These are phyloP conservation scores for Eulemur rufifrons DNA, from an alignment of 2,113 vertebrate species.

Conservation along the genomic window DNA sequence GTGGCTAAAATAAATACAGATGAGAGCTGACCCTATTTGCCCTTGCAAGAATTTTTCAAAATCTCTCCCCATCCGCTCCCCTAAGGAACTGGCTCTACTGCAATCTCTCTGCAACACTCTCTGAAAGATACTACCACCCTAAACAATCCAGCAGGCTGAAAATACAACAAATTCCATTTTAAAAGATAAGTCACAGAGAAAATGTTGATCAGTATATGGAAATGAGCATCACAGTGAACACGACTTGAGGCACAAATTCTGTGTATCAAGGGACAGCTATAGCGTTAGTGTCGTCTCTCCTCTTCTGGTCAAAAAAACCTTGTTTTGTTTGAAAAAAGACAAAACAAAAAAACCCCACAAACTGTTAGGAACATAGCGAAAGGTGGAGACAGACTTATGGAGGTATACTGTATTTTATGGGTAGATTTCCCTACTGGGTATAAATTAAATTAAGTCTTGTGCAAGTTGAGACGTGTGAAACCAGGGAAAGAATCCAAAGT, in stretches of 20 bases:
- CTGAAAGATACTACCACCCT: not conserved
- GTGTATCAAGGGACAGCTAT: not conserved
- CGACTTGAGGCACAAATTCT: not conserved
- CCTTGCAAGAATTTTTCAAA: not conserved
- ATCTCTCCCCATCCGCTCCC: not conserved
- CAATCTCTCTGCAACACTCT: not conserved
- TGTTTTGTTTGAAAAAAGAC: not conserved
- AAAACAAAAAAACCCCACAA: not conserved
- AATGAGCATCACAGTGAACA: not conserved
- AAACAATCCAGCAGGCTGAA: not conserved
- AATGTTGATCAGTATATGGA: not conserved
- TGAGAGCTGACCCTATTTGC: constrained; percentile 1
- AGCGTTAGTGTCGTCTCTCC: not conserved
- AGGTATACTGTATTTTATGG: not conserved
- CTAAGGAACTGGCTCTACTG: not conserved
- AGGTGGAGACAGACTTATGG: not conserved
- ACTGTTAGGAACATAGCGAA: not conserved
- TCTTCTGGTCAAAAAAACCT: not conserved
- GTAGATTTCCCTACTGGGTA: not conserved
- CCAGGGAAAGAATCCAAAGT: not conserved
- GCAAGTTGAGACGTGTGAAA: not conserved
- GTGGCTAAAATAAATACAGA: constrained; percentile 21
- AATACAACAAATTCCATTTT: constrained; percentile 2
- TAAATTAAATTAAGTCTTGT: constrained; percentile 24
- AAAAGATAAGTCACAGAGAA: constrained; percentile 27